These are phyloP conservation scores for Falcunculus frontatus DNA, from an alignment of 2,113 vertebrate genomes.

Conservation along the genomic window DNA sequence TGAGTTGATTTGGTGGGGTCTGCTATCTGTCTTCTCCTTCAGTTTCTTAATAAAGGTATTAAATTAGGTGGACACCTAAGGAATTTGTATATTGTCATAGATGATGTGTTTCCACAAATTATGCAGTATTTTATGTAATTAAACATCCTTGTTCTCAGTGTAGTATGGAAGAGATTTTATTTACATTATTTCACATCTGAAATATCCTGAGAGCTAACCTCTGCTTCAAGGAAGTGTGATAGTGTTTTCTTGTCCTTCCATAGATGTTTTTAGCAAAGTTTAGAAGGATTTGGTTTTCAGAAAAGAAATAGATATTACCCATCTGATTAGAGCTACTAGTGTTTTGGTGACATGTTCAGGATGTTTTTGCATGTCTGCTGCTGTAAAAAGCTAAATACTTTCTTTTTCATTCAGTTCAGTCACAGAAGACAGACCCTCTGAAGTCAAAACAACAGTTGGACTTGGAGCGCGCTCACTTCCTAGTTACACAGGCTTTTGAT, in stretches of 20 bases:
- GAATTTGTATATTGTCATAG: neutral
- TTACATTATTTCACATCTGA: neutral
- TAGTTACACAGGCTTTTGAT: conserved; percentile 96
- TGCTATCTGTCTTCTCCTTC: neutral
- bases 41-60: neutral
- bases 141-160: neutral
- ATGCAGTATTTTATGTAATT: neutral
- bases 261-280: neutral
- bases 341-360: neutral
- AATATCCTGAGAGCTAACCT: neutral
- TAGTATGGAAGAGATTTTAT: neutral
- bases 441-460: conserved; percentile 94
- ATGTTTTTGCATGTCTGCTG: neutral
- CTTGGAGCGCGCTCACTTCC: conserved; percentile 92
- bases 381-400: neutral
- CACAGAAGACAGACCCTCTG: conserved; percentile 87
- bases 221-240: neutral
- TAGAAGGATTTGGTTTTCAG: neutral
- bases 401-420: conserved; percentile 76
- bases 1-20: neutral
- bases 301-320: neutral
- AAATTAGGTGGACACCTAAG: neutral
- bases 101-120: neutral
- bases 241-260: neutral
- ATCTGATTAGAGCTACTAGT: neutral